Base-by-base conservation (phyloP, 1,140 invertebrate species). In the Asobara japonica region DNA sequence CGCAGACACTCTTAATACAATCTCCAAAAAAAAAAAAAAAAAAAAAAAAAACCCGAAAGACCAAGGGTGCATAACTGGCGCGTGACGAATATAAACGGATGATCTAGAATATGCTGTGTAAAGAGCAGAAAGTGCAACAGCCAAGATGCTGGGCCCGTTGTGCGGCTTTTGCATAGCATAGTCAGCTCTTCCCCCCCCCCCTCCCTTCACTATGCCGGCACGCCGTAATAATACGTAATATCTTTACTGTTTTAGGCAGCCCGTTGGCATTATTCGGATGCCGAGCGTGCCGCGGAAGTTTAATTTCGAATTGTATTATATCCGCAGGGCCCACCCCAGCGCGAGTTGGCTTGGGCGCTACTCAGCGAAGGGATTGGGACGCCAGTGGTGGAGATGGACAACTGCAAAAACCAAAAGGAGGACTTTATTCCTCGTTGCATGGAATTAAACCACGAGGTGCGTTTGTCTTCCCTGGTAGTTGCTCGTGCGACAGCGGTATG, bases 231-330 rank as follows among this genome's bases (percentile, higher is more conserved):
- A 84, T 84, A 83, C 83, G 81, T 84, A 83, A 84, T 84, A 83
- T 84, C 82, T 84, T 84, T 83, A 84, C 82, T 84, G 81, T 84
- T 84, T 83, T 83, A 83, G 82, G 81, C 83, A 84, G 81, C 78
- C 56, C 78, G 77, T 81, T 82, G 78, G 81, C 83, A 79, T 83
- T 84, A 84, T 83, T 84, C 77, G 83, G 77, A 84, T 84, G 81
- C 83, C 83, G 74, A 62, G 82, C 83, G 78, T 83, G 82, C 82
- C 81, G 78, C 71, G 82, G 76, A 83, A 84, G 81, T 84, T 84
- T 83, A 84, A 84, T 84, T 84, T 83, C 81, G 76, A 84, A 83
- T 84, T 78, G 82, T 83, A 83, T 83, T 83, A 83, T 83, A 82
- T 82, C 78, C 74, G 73, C 71, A 60, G 74, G 66, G 73, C 73